These are phyloP conservation scores for Discoglossus pictus DNA, from an alignment of 2,797 vertebrate genomes.

Conservation along the genomic window DNA sequence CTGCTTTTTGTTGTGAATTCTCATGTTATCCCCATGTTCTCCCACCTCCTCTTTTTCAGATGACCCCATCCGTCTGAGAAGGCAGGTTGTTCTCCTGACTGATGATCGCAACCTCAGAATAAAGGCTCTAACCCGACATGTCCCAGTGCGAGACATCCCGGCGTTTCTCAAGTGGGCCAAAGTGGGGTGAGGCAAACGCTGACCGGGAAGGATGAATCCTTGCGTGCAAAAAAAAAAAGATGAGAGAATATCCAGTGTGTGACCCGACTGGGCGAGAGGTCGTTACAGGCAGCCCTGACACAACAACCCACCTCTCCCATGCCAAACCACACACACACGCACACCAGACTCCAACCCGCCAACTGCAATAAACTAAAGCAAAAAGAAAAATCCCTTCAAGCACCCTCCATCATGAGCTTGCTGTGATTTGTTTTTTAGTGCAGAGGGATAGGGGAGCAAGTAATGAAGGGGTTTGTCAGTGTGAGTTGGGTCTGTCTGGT, in stretches of 20 bases:
- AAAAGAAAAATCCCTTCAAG: constrained; percentile 70
- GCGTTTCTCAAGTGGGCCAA: constrained; percentile 92
- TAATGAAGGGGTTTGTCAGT: constrained; percentile 58
- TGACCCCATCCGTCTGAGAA: constrained; percentile 85
- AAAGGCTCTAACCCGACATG: constrained; percentile 93
- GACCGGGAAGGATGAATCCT: constrained; percentile 53
- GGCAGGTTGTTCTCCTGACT: constrained; percentile 95
- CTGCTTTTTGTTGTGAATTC: not conserved
- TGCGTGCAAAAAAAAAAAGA: constrained; percentile 52
- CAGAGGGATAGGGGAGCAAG: constrained; percentile 55
- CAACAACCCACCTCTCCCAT: constrained; percentile 54
- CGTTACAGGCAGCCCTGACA: constrained; percentile 52
- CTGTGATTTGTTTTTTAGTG: constrained; percentile 74
- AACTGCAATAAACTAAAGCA: constrained; percentile 64
- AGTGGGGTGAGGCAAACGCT: constrained; percentile 73
- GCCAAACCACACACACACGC: constrained; percentile 40
- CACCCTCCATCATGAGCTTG: constrained; percentile 64
- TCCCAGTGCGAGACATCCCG: constrained; percentile 94
- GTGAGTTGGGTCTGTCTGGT: constrained; percentile 54
- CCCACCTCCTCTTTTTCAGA: constrained; percentile 68
- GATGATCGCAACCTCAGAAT: constrained; percentile 96
- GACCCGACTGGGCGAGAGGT: constrained; percentile 53
- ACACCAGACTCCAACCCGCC: constrained; percentile 54
- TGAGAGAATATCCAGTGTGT: constrained; percentile 47
- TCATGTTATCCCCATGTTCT: constrained; percentile 23